These are phyloP conservation scores for Nannospalax galili DNA, from an alignment of 2,113 vertebrate species.

Conservation along the genomic window DNA sequence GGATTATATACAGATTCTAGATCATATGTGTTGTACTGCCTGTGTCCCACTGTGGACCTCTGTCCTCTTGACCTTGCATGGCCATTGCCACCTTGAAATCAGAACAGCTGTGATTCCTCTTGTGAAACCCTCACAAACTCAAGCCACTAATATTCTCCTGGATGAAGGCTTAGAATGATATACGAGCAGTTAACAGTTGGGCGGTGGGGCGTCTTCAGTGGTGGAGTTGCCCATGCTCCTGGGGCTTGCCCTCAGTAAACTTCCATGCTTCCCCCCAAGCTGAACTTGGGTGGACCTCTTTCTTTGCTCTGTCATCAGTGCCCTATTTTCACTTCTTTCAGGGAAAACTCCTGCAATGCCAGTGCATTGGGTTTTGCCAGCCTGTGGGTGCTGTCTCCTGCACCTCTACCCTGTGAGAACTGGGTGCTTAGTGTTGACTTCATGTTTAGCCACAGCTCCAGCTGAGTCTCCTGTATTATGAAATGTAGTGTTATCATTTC, in stretches of 20 bases:
- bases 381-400: background rate
- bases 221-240: background rate
- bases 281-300: too few species aligned
- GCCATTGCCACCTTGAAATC: background rate
- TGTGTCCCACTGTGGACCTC: background rate
- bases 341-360: too few species aligned
- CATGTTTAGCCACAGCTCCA: background rate
- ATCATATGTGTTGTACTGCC: background rate
- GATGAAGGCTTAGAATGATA: too few species aligned
- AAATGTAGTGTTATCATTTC: background rate
- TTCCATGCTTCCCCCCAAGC: too few species aligned
- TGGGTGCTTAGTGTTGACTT: background rate
- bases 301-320: background rate
- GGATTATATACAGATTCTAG: background rate
- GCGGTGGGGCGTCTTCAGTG: background rate
- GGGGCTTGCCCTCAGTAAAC: too few species aligned
- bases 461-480: background rate
- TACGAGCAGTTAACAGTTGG: background rate
- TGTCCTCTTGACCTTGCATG: background rate
- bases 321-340: background rate
- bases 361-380: background rate
- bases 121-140: too few species aligned
- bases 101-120: background rate
- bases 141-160: background rate
- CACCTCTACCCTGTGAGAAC: accelerated